Conservation (phyloP, 2,797 vertebrate genomes). For the Megaceryle alcyon region DNA sequence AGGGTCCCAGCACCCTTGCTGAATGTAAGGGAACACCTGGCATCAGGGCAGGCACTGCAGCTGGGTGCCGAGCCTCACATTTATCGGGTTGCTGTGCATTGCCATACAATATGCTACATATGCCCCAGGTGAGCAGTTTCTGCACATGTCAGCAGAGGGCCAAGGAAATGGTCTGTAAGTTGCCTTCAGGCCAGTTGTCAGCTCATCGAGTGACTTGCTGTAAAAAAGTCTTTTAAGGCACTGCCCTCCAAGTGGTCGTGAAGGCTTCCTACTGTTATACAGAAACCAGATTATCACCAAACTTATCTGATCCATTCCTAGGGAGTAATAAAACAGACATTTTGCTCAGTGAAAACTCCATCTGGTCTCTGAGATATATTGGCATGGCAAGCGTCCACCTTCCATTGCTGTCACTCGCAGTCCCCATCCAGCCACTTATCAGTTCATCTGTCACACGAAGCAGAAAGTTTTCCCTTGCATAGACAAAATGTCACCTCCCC, state of each 20-base stretch:
- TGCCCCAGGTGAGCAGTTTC: background rate
- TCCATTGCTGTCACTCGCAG: background rate
- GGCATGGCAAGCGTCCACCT: background rate
- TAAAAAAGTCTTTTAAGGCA: background rate
- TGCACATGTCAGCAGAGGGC: background rate
- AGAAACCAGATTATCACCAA: slow-evolving; percentile 23
- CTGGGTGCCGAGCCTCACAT: background rate
- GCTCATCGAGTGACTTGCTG: background rate
- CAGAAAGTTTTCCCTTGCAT: background rate
- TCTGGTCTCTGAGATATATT: slow-evolving; percentile 12
- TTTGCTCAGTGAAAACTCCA: slow-evolving; percentile 24
- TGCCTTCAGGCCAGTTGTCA: background rate
- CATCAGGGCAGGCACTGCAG: background rate
- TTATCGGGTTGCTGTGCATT: background rate
- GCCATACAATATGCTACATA: background rate
- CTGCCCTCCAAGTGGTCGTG: background rate
- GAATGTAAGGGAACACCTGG: background rate
- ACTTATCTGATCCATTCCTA: background rate
- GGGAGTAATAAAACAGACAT: slow-evolving; percentile 9
- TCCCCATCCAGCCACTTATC: slow-evolving; percentile 37
- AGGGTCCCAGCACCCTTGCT: background rate
- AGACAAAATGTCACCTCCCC: slow-evolving; percentile 15
- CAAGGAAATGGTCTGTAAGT: background rate
- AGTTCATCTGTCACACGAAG: slow-evolving; percentile 30
- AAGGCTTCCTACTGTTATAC: background rate